Evolutionary conservation across 2,113 vertebrate species (phyloP).

Genomic region (Hepsetus odoe): DNA sequence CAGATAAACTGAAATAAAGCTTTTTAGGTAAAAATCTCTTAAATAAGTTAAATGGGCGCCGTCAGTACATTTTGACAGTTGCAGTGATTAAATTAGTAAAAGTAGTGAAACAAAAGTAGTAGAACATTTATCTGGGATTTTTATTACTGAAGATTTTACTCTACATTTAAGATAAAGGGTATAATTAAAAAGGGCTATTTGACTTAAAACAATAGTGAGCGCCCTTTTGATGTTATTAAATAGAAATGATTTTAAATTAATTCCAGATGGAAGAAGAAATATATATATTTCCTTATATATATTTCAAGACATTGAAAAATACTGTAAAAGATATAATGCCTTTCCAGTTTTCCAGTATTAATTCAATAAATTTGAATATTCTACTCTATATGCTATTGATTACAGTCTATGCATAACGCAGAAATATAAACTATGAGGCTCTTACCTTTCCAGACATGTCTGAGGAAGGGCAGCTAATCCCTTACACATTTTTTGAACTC

Average conservation of each 20-base stretch:
- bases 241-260: no score
- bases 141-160: background rate
- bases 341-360: no score
- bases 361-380: background rate
- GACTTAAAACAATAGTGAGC: no score
- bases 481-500: constrained; percentile 75
- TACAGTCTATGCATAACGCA: background rate
- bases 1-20: background rate
- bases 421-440: background rate
- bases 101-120: no score
- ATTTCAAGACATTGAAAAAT: no score
- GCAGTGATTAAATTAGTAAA: background rate
- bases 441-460: constrained; percentile 78
- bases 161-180: background rate
- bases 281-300: no score
- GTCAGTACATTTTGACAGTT: background rate
- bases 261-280: no score
- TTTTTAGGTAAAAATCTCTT: background rate
- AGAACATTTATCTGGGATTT: no score
- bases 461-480: constrained; percentile 81
- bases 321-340: no score
- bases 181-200: no score
- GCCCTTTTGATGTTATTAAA: no score
- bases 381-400: no score
- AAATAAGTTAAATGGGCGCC: background rate